Percentiles rank a stretch among this genome's conserved stretches.
These are phyloP conservation scores for Semaprochilodus insignis DNA, from an alignment of 2,797 vertebrate species.

Conservation along the genomic window DNA sequence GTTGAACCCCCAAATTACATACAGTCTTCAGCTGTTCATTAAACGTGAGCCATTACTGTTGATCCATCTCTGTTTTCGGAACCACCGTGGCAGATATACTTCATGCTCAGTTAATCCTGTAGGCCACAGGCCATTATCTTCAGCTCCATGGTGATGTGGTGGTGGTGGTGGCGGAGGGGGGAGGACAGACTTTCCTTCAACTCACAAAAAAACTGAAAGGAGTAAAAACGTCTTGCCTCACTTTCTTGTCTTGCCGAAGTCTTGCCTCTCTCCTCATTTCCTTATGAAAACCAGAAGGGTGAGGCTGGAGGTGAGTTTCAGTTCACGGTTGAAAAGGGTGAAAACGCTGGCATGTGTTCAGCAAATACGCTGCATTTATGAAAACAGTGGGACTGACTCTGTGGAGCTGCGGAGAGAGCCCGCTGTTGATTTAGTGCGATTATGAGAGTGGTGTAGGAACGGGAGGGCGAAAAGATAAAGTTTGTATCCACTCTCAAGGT, in stretches of 20 bases:
- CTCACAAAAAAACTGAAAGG: not conserved
- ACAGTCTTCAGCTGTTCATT: not conserved
- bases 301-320: conserved; percentile 75
- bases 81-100: not conserved
- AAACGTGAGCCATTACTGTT: not conserved
- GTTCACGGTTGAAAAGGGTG: conserved; percentile 80
- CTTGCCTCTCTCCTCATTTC: conserved; percentile 72
- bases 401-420: conserved; percentile 57
- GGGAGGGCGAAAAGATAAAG: conserved; percentile 63
- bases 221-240: conserved; percentile 1
- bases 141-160: not conserved
- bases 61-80: not conserved
- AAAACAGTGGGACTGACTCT: conserved; percentile 66
- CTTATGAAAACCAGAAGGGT: conserved; percentile 61
- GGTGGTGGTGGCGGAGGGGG: no score
- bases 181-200: not conserved
- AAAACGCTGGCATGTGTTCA: conserved; percentile 75
- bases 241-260: conserved; percentile 41
- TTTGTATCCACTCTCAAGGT: conserved; percentile 69
- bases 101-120: not conserved
- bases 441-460: conserved; percentile 48
- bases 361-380: conserved; percentile 63
- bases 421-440: conserved; percentile 67
- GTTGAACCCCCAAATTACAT: not conserved
- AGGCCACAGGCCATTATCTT: conserved; percentile 9